Conservation (phyloP, 30 jellyfish, hydroid and myxozoan genomes). For the Rhopilema esculentum region DNA sequence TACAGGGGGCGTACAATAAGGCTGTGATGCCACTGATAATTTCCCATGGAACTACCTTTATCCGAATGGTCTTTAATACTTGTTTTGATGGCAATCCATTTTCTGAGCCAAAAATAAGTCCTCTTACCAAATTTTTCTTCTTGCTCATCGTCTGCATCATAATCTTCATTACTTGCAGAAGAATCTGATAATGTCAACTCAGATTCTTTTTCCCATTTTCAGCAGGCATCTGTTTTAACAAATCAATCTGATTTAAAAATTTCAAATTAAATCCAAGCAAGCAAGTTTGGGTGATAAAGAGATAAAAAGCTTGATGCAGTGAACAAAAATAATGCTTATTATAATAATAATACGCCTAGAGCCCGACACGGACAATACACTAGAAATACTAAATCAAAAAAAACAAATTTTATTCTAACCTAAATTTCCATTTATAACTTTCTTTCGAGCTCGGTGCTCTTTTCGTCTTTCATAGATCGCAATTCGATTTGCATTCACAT, state of each 20-base stretch:
- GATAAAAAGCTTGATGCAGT: no score
- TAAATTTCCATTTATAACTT: background rate
- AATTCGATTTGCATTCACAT: background rate
- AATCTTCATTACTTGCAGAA: background rate
- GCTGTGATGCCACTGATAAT: background rate
- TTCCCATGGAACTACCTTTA: background rate
- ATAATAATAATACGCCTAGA: no score
- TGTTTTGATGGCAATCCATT: background rate
- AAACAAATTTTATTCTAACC: background rate
- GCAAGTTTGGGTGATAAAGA: no score
- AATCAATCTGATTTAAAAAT: no score
- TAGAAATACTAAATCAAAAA: background rate
- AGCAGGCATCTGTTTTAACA: no score
- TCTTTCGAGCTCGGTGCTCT: background rate
- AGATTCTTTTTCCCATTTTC: background rate
- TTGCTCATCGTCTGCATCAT: background rate
- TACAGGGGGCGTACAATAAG: background rate
- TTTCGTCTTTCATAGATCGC: conserved; percentile 3
- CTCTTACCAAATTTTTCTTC: background rate
- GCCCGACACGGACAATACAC: conserved; percentile 6
- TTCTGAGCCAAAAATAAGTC: background rate
- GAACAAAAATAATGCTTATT: no score
- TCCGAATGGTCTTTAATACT: background rate
- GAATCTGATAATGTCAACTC: background rate
- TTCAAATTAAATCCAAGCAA: no score